Conservation (phyloP, 1,140 invertebrate genomes). For the Drosophila grimshawi region DNA sequence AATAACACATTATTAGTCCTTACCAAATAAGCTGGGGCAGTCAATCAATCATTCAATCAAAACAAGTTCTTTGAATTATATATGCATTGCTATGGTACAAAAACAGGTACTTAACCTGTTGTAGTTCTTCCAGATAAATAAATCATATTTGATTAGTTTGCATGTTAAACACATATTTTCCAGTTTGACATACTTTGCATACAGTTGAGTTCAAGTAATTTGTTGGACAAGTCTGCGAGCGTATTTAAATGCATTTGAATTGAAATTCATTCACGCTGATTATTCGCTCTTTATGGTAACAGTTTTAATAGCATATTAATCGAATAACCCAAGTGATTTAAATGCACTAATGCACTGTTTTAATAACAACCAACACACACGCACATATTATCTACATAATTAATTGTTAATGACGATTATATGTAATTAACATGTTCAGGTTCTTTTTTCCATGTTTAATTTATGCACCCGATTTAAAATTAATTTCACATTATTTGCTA, state of each 20-base stretch:
- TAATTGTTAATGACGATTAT: slow-evolving; percentile 76
- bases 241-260: not conserved
- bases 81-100: too few relatives aligned
- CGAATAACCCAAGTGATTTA: slow-evolving; percentile 30
- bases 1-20: too few relatives aligned
- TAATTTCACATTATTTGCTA: slow-evolving; percentile 67
- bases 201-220: not conserved
- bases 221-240: not conserved
- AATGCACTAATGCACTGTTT: slow-evolving; percentile 1
- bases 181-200: not conserved
- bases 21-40: too few relatives aligned
- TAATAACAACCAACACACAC: too few relatives aligned
- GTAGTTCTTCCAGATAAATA: not conserved
- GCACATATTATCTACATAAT: slow-evolving; percentile 63
- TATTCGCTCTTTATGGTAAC: not conserved
- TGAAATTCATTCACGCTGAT: not conserved
- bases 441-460: slow-evolving; percentile 41
- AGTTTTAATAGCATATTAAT: slow-evolving; percentile 19
- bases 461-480: slow-evolving; percentile 67
- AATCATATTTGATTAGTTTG: not conserved
- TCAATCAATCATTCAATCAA: too few relatives aligned
- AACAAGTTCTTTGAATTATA: too few relatives aligned
- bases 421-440: slow-evolving; percentile 58
- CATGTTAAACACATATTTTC: not conserved
- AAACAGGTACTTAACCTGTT: not conserved